A percentile compares a stretch with the other conserved stretches of the same genome.
Evolutionary conservation across 2,113 vertebrate species (phyloP).

Genomic region (Junco hyemalis): DNA sequence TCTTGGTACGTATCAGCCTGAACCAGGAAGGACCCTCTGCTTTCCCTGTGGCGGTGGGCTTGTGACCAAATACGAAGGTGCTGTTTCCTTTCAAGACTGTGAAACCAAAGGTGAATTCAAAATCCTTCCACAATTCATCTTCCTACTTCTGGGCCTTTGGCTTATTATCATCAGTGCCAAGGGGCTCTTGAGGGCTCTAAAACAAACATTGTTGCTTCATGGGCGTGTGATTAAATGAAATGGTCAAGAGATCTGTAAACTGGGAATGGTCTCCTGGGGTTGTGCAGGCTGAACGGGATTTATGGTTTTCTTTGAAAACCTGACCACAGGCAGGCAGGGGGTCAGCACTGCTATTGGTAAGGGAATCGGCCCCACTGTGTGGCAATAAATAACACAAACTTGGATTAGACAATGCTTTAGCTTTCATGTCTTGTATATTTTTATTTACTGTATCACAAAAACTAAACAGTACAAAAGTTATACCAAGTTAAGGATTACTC

Average conservation of each 20-base stretch:
- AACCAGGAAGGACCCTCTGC: slow-evolving; percentile 89
- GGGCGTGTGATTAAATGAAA: background rate
- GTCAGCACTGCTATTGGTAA: background rate
- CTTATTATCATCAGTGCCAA: background rate
- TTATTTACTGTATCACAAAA: background rate
- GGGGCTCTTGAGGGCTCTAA: background rate
- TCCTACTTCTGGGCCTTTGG: background rate
- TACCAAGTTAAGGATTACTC: background rate
- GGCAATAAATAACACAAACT: background rate
- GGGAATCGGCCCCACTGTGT: background rate
- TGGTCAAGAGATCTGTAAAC: background rate
- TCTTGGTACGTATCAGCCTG: slow-evolving; percentile 87
- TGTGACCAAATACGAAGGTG: slow-evolving; percentile 86
- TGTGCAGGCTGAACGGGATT: background rate
- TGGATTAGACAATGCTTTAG: background rate
- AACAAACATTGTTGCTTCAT: background rate
- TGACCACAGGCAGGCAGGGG: background rate
- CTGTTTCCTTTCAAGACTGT: slow-evolving; percentile 91
- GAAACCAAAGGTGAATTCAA: slow-evolving; percentile 89
- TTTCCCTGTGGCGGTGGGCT: slow-evolving; percentile 92
- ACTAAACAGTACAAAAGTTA: background rate
- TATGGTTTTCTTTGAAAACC: background rate
- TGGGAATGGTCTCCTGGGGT: background rate
- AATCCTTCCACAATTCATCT: background rate
- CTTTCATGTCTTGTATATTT: background rate